These are phyloP conservation scores for Poeciliopsis paucimaculata DNA, from an alignment of 2,797 vertebrate species.

Conservation along the genomic window DNA sequence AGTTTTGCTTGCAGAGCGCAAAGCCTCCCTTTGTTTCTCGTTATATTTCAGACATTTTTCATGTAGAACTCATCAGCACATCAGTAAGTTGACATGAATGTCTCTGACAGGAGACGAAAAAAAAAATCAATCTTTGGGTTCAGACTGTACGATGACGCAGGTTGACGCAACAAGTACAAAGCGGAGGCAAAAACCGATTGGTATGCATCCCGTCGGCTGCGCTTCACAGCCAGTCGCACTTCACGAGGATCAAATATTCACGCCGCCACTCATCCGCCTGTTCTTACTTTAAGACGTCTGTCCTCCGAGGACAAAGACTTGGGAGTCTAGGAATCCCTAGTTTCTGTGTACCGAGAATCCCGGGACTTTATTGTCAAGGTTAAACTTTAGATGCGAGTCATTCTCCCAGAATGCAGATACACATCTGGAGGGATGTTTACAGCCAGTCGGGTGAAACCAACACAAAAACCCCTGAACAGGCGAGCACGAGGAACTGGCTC, in stretches of 20 bases:
- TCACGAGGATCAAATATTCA: conserved; percentile 66
- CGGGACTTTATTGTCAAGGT: conserved; percentile 39
- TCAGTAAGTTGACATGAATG: conserved; percentile 47
- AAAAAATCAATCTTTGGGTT: conserved; percentile 54
- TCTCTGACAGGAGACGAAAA: conserved; percentile 51
- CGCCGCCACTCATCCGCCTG: conserved; percentile 43
- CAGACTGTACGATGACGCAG: conserved; percentile 54
- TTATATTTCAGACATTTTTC: neutral
- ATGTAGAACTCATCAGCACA: conserved; percentile 22
- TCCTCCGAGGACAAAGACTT: conserved; percentile 34
- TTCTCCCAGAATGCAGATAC: conserved; percentile 39
- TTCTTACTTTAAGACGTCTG: conserved; percentile 42
- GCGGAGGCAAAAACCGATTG: conserved; percentile 57
- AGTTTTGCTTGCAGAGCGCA: conserved; percentile 24
- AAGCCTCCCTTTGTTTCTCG: conserved; percentile 26
- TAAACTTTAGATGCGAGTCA: conserved; percentile 48
- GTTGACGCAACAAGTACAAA: conserved; percentile 76
- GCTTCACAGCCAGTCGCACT: conserved; percentile 56
- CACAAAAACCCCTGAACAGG: conserved; percentile 38
- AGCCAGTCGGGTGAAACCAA: conserved; percentile 38
- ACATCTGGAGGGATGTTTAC: conserved; percentile 56
- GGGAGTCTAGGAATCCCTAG: conserved; percentile 5
- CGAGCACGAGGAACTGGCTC: conserved; percentile 29
- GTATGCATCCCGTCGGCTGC: conserved; percentile 59
- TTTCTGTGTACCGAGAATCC: conserved; percentile 7